phyloP scores from a whole-genome alignment of 2,888 invertebrate genomes.

The Micoletzkya japonica region DNA sequence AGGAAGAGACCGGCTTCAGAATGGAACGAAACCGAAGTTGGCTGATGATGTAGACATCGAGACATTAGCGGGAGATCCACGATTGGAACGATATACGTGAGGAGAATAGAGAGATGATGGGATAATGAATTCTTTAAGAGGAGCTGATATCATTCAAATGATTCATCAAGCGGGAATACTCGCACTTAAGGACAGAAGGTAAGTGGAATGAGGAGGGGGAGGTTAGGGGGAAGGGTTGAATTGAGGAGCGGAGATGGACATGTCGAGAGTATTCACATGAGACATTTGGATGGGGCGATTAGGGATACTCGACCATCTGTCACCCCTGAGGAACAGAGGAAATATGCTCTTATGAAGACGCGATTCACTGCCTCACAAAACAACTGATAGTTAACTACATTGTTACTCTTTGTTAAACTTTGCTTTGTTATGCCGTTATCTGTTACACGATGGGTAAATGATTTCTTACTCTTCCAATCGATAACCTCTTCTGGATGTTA shows the following conservation, averaged over 20 bases:
- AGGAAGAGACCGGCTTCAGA: constrained; percentile 66
- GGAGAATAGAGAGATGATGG: no score
- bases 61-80: constrained; percentile 74
- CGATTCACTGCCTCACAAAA: constrained; percentile 6
- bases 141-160: constrained; percentile 88
- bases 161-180: constrained; percentile 84
- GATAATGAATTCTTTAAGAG: no score
- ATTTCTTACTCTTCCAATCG: no score
- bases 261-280: background rate
- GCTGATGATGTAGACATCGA: constrained; percentile 77
- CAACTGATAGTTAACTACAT: background rate
- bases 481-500: no score
- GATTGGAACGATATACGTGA: constrained; percentile 78
- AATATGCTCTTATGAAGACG: constrained; percentile 26
- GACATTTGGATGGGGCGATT: constrained; percentile 6
- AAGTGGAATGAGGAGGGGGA: background rate
- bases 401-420: background rate
- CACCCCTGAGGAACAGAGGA: constrained; percentile 23
- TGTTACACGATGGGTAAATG: no score
- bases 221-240: background rate
- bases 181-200: constrained; percentile 75
- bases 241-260: background rate
- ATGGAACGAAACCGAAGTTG: constrained; percentile 79
- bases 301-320: constrained; percentile 21
- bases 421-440: no score